These are phyloP conservation scores for Metacarcinus magister DNA, from an alignment of 2,888 invertebrate genomes.

Conservation along the genomic window DNA sequence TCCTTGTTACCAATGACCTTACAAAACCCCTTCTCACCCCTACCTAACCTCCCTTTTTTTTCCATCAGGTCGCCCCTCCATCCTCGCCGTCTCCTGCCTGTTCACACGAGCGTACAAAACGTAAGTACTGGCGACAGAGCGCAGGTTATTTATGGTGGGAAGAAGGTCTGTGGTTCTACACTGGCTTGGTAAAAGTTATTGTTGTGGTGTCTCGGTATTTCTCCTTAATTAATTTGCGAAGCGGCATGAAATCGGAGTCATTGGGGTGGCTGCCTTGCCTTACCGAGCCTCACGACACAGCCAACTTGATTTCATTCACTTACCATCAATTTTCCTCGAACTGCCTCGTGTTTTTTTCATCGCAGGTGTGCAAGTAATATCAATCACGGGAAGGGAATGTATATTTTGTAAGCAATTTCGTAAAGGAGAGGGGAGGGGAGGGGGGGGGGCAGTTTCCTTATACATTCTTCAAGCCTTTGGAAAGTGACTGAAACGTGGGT, in stretches of 20 bases:
- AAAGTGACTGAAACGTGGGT: slow-evolving; percentile 4
- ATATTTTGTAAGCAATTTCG: background rate
- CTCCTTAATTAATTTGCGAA: background rate
- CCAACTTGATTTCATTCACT: too few species aligned
- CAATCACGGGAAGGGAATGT: background rate
- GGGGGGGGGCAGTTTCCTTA: background rate
- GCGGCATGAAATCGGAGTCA: background rate
- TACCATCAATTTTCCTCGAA: background rate
- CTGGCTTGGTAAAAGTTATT: background rate
- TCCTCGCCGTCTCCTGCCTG: background rate
- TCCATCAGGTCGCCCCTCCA: background rate
- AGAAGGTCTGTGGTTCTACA: background rate
- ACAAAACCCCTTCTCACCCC: background rate
- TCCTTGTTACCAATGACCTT: slow-evolving; percentile 14
- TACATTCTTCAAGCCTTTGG: background rate
- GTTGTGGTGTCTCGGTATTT: slow-evolving; percentile 13
- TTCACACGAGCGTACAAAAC: background rate
- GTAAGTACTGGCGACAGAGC: background rate
- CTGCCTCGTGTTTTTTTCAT: background rate
- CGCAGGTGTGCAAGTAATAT: background rate
- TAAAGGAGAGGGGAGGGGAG: background rate
- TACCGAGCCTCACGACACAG: too few species aligned
- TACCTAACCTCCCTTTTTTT: slow-evolving; percentile 11
- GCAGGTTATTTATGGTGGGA: background rate
- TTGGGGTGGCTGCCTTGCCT: too few species aligned